A percentile compares a stretch with the other conserved stretches of the same genome.
phyloP scores from a whole-genome alignment of 1,140 invertebrate genomes.

The Laupala kohalensis region DNA sequence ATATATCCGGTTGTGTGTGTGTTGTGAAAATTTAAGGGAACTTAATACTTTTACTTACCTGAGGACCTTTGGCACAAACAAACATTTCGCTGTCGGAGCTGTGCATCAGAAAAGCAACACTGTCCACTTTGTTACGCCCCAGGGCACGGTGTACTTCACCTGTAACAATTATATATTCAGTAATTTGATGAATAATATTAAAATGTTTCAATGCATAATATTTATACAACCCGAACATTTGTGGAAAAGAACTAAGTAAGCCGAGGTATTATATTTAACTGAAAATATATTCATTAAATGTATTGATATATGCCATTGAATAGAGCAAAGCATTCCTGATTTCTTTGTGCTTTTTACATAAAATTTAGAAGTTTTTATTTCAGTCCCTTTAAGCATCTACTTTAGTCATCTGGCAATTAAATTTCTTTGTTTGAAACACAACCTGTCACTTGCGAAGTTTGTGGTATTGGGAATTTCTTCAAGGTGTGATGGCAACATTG shows the following conservation, averaged over 20 bases:
- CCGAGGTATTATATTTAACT: neutral
- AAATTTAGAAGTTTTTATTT: no score
- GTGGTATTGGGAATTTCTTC: no score
- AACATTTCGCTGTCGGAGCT: slow-evolving; percentile 28
- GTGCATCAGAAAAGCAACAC: slow-evolving; percentile 30
- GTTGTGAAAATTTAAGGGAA: no score
- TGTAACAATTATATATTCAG: slow-evolving; percentile 8
- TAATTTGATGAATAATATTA: neutral
- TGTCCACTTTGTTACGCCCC: slow-evolving; percentile 25
- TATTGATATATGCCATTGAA: neutral
- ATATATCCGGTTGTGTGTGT: no score
- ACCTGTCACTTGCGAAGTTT: no score
- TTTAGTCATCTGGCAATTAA: no score
- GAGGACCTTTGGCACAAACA: slow-evolving; percentile 28
- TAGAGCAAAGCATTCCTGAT: neutral
- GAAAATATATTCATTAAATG: neutral
- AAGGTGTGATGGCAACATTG: no score
- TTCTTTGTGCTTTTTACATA: neutral
- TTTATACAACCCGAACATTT: neutral
- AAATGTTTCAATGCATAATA: neutral
- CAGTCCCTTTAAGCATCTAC: no score
- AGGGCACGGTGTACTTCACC: slow-evolving; percentile 23
- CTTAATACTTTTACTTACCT: no score
- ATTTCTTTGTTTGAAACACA: no score
- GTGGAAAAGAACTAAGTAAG: neutral